Evolutionary conservation across 2,888 invertebrate genomes (phyloP).

Genomic region (Drosophila crucigera): DNA sequence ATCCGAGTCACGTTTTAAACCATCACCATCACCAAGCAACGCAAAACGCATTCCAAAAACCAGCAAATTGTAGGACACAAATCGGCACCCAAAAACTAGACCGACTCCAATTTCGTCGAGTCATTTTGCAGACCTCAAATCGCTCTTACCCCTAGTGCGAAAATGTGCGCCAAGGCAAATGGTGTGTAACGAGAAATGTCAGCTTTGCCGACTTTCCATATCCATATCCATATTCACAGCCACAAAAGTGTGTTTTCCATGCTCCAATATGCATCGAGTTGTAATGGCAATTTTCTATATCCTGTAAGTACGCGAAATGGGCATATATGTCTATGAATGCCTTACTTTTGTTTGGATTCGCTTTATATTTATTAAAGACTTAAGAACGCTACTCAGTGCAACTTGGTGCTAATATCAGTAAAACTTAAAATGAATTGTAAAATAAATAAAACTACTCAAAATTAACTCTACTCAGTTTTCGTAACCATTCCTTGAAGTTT

Average conservation of each 20-base stretch:
- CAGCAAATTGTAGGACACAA: constrained; percentile 8
- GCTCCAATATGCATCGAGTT: constrained; percentile 44
- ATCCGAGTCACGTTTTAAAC: constrained; percentile 42
- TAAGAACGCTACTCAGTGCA: neutral
- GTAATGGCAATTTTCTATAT: constrained; percentile 25
- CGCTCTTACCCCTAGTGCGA: neutral
- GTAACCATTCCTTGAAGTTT: neutral
- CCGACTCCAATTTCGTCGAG: constrained; percentile 39
- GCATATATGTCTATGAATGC: neutral
- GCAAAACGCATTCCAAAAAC: neutral
- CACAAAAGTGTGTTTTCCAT: neutral
- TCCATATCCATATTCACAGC: constrained; percentile 29
- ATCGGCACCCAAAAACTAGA: constrained; percentile 63
- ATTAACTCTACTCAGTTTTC: neutral
- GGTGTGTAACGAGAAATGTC: constrained; percentile 53
- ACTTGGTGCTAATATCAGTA: no score
- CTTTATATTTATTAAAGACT: neutral
- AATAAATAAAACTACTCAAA: neutral
- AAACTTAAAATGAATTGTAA: neutral
- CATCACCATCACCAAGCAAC: constrained; percentile 2
- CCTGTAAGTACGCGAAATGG: constrained; percentile 7
- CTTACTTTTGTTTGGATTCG: neutral
- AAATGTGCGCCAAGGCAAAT: constrained; percentile 45
- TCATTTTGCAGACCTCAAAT: constrained; percentile 1
- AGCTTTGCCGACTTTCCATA: constrained; percentile 50